These are phyloP conservation scores for Spinus olivaceus DNA, from an alignment of 2,797 vertebrate genomes.

Conservation along the genomic window DNA sequence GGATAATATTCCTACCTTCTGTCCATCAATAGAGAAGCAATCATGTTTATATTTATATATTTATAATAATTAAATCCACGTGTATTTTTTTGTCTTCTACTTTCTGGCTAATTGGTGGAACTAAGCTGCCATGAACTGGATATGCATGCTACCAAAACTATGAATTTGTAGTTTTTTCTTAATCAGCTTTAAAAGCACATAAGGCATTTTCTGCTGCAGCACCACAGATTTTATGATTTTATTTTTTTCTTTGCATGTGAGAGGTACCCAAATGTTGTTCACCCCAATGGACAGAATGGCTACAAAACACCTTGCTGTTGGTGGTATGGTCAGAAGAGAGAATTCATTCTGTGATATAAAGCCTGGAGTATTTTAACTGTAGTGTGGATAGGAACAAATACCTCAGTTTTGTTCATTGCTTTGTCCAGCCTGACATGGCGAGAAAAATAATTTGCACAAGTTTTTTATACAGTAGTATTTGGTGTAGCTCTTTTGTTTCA, in stretches of 20 bases:
- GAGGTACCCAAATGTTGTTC: background rate
- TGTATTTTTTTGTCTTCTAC: background rate
- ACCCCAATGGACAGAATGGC: accelerated
- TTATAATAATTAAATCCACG: background rate
- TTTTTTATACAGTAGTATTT: background rate
- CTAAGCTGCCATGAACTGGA: background rate
- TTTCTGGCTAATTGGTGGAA: background rate
- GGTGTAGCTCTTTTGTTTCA: background rate
- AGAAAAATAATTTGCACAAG: background rate
- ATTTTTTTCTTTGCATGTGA: background rate
- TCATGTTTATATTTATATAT: background rate
- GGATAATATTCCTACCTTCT: background rate
- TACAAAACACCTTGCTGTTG: background rate
- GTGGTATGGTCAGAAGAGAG: background rate
- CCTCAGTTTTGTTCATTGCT: background rate
- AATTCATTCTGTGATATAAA: background rate
- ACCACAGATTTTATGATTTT: background rate
- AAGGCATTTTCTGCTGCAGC: background rate
- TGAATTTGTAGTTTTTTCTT: background rate
- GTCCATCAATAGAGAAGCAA: background rate
- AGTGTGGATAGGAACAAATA: background rate
- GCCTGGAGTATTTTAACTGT: background rate
- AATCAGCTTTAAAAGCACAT: background rate
- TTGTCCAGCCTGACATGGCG: background rate
- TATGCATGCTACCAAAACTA: background rate